These are phyloP conservation scores for Balaenoptera acutorostrata DNA, from an alignment of 2,113 vertebrate genomes.

Conservation along the genomic window DNA sequence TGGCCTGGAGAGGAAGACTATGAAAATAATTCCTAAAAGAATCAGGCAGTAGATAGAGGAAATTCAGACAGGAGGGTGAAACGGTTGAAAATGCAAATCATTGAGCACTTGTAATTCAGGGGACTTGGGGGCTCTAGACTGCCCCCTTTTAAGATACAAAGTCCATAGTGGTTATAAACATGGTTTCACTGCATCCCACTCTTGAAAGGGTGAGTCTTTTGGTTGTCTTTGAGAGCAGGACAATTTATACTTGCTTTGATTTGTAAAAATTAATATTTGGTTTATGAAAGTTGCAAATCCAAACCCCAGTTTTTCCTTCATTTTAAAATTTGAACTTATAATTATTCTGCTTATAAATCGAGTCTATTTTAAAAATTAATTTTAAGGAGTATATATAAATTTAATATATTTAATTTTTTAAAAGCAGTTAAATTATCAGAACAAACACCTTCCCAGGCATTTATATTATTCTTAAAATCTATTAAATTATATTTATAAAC, in stretches of 20 bases:
- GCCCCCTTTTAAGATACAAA: background rate
- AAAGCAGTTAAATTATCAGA: background rate
- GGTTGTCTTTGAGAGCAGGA: background rate
- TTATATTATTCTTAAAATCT: background rate
- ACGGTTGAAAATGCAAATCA: background rate
- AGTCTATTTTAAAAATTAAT: constrained; percentile 11
- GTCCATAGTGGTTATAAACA: background rate
- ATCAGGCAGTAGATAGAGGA: background rate
- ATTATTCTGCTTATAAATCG: background rate
- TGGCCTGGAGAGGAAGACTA: background rate
- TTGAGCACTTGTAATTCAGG: background rate
- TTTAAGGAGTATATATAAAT: background rate
- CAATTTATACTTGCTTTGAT: background rate
- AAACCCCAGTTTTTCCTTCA: background rate
- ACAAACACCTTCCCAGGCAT: background rate
- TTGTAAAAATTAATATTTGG: background rate
- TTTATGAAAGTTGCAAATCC: background rate
- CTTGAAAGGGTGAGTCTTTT: background rate
- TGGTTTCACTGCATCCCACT: background rate
- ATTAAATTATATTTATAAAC: background rate
- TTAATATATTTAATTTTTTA: background rate
- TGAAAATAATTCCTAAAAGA: background rate
- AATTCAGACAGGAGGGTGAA: background rate
- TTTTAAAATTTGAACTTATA: background rate
- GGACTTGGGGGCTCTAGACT: background rate